Evolutionary conservation across 2,888 invertebrate species (phyloP).

Genomic region (Rambutsinella grinnellia): DNA sequence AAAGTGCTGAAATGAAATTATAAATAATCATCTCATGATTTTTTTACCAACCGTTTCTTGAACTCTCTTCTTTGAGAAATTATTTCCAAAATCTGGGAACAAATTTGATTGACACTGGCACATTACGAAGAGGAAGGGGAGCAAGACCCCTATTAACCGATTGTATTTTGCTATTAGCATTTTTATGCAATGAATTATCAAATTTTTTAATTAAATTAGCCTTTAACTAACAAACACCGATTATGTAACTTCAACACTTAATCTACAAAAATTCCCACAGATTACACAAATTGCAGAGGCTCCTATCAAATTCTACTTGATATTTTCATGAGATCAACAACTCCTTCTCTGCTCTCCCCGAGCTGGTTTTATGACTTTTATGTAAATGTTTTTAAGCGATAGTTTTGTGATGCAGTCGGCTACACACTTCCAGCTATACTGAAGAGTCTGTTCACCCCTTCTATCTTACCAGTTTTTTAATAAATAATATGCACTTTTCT

Average conservation of each 20-base stretch:
- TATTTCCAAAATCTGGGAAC: slow-evolving; percentile 62
- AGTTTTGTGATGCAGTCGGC: slow-evolving; percentile 36
- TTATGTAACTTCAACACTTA: not conserved
- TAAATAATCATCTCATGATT: not conserved
- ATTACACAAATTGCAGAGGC: not conserved
- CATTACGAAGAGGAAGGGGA: slow-evolving; percentile 33
- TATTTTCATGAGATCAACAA: slow-evolving; percentile 11
- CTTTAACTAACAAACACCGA: slow-evolving; percentile 3
- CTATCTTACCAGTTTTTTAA: slow-evolving; percentile 12
- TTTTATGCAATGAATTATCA: not conserved
- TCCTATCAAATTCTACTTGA: too few relatives aligned
- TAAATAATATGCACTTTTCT: not conserved
- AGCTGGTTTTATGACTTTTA: slow-evolving; percentile 30
- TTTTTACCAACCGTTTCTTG: slow-evolving; percentile 62
- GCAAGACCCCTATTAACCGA: slow-evolving; percentile 27
- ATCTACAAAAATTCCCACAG: slow-evolving; percentile 3
- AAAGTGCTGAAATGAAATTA: too few relatives aligned
- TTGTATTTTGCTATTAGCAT: not conserved
- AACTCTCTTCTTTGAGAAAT: slow-evolving; percentile 62
- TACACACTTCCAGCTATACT: slow-evolving; percentile 46
- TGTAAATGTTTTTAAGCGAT: slow-evolving; percentile 9
- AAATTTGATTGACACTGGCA: slow-evolving; percentile 56
- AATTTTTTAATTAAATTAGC: not conserved
- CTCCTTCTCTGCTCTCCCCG: slow-evolving; percentile 3
- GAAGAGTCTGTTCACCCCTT: slow-evolving; percentile 53